phyloP scores from a whole-genome alignment of 1,140 invertebrate species.

The Diorhabda carinulata region DNA sequence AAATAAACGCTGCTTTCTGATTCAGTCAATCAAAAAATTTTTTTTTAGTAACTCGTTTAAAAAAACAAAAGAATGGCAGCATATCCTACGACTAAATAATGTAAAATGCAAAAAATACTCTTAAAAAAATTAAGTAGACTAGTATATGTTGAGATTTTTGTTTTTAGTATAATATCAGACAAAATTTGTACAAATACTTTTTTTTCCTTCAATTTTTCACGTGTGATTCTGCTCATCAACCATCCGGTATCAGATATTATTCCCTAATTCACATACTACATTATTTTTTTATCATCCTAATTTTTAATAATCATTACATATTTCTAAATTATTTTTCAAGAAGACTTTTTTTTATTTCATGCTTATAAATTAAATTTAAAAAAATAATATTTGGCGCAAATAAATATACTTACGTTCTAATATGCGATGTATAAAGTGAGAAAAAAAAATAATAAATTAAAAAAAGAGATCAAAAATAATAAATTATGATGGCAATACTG shows the following conservation, averaged over 20 bases:
- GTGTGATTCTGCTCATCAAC: conserved; percentile 3
- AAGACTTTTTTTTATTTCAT: conserved; percentile 25
- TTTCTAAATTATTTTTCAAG: conserved; percentile 14
- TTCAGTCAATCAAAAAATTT: too few relatives aligned
- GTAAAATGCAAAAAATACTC: conserved; percentile 26
- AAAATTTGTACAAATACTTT: conserved; percentile 22
- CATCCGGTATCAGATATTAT: conserved; percentile 4
- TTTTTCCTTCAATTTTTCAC: not conserved
- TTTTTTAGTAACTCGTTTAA: not conserved
- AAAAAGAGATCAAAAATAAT: conserved; percentile 17
- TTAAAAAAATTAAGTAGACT: conserved; percentile 29
- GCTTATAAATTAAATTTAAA: conserved; percentile 8
- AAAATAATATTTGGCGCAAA: conserved; percentile 28
- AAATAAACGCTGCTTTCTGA: too few relatives aligned
- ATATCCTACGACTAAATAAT: conserved; percentile 16
- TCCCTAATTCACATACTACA: conserved; percentile 8
- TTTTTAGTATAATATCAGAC: conserved; percentile 19
- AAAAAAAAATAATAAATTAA: conserved; percentile 7
- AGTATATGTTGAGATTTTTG: conserved; percentile 30
- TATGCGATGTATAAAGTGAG: not conserved
- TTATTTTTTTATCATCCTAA: conserved; percentile 12
- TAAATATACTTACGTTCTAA: conserved; percentile 1
- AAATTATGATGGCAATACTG: conserved; percentile 10
- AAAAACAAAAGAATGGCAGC: conserved; percentile 22
- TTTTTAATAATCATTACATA: not conserved